Percentiles rank a stretch among this genome's conserved stretches.
phyloP scores from a whole-genome alignment of 2,797 vertebrate species.

The Benthosema pterotum region DNA sequence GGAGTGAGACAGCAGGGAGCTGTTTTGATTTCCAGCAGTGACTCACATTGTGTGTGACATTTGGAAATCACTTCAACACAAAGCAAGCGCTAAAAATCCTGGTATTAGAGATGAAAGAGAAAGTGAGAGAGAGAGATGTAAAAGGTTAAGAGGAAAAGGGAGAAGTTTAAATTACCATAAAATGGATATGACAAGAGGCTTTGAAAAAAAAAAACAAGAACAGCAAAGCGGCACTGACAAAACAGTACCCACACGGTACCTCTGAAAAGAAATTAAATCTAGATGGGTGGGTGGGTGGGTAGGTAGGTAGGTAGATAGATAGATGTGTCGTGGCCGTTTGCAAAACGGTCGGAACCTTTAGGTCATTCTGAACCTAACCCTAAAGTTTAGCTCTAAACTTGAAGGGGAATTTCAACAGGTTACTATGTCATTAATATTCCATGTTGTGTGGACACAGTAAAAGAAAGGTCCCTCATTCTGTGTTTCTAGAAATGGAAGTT shows the following conservation, averaged over 20 bases:
- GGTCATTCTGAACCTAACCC: too few species aligned
- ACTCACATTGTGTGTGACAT: slow-evolving; percentile 48
- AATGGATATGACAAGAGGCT: slow-evolving; percentile 3
- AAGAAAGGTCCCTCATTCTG: too few species aligned
- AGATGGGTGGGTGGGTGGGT: too few species aligned
- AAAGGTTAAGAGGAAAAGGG: slow-evolving; percentile 14
- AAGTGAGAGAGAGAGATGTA: slow-evolving; percentile 11
- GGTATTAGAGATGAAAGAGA: slow-evolving; percentile 30
- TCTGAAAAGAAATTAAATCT: background rate
- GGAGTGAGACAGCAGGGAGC: slow-evolving; percentile 7
- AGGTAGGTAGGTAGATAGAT: too few species aligned
- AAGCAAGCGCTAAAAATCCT: slow-evolving; percentile 11
- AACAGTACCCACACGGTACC: background rate
- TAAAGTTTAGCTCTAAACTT: too few species aligned
- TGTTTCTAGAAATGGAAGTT: too few species aligned
- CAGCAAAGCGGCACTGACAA: background rate
- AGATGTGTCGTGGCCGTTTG: too few species aligned
- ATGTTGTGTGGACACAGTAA: too few species aligned
- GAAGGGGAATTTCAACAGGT: too few species aligned
- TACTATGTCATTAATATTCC: too few species aligned
- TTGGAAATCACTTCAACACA: slow-evolving; percentile 21
- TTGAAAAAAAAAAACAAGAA: background rate
- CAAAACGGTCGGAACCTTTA: too few species aligned
- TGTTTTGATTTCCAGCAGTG: slow-evolving; percentile 27
- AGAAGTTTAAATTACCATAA: background rate